Base-by-base conservation (phyloP, 2,113 vertebrate genomes). In the Nothocercus nigrocapillus region DNA sequence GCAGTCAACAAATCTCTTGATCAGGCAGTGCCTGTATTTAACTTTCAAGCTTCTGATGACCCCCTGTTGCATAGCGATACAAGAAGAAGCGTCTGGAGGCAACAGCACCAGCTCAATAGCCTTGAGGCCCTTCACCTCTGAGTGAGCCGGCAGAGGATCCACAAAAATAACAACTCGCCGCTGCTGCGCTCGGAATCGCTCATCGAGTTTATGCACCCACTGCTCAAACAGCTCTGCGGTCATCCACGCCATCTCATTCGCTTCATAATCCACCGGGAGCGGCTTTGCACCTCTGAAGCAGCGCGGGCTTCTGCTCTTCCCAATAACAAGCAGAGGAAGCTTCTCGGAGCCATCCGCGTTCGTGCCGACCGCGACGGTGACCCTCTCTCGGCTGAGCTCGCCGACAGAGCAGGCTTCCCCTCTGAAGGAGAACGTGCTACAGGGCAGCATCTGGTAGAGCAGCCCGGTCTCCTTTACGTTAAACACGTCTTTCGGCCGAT, bases 281-380 rank as follows among this genome's bases (percentile, higher is more conserved):
- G 82, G 96, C 44, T 94, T 87, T 51, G 96, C 42, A 5, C 75
- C 94, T 94, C 91, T 91, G 63, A 96, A 96, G 85, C 82, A 96
- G 28, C 0, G 7, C 2, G 94, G 94, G 73, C 40, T 96, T 94
- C 74, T 96, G 76, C 40, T 94, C 93, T 97, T 97, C 38, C 98
- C 98, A 81, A 98, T 95, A 61, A 98, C 8, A 54, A 98, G 97
- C 92, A 98, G 93, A 63, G 97, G 97, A 62, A 98, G 96, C 70
- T 98, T 98, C 93, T 98, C 98, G 0, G 98, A 97, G 63, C 97
- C 98, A 30, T 98, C 97, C 95, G 97, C 90, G 51, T 97, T 98
- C 19, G 95, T 16, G 51, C 97, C 97, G 36, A 97, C 81, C 49
- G 67, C 91, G 32, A 98, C 7, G 4, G 97, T 98, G 86, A 98